These are phyloP conservation scores for Lepidotrigona ventralis DNA, from an alignment of 1,140 invertebrate species.

Conservation along the genomic window DNA sequence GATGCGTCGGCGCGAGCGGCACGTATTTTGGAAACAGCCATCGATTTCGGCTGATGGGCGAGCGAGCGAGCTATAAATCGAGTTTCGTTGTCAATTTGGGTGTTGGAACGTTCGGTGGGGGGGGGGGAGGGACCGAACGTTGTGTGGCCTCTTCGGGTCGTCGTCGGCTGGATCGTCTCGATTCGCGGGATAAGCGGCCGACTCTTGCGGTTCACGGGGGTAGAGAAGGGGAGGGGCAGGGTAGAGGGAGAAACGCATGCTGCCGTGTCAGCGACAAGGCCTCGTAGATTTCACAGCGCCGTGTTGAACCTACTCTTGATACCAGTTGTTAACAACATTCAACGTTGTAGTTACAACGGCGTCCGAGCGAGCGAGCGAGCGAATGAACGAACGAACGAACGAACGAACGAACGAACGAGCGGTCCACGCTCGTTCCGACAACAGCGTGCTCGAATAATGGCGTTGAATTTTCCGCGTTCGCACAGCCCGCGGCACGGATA, in stretches of 20 bases:
- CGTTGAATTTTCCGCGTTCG: slow-evolving; percentile 47
- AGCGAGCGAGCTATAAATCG: slow-evolving; percentile 11
- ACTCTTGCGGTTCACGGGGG: slow-evolving; percentile 2
- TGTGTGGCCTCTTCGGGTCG: slow-evolving; percentile 13
- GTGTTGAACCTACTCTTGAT: slow-evolving; percentile 62
- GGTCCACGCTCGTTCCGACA: slow-evolving; percentile 16
- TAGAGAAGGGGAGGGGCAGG: neutral
- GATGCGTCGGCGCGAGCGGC: neutral
- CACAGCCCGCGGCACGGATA: slow-evolving; percentile 44
- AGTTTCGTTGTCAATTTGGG: slow-evolving; percentile 36
- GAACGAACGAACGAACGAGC: neutral
- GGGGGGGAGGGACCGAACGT: too few relatives aligned
- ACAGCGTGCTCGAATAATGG: slow-evolving; percentile 50
- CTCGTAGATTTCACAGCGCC: slow-evolving; percentile 51
- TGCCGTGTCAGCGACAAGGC: slow-evolving; percentile 55
- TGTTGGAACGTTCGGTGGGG: neutral
- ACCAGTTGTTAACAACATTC: slow-evolving; percentile 61
- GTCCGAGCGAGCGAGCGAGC: neutral
- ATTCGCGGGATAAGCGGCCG: neutral
- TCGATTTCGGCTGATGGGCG: neutral
- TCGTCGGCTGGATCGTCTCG: neutral
- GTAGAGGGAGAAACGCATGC: neutral
- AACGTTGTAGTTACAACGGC: slow-evolving; percentile 25
- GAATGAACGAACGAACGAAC: neutral
- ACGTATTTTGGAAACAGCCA: slow-evolving; percentile 42